Evolutionary conservation across 2,888 invertebrate species (phyloP), one percentile per base, ranked within the genome.

Genomic region (Reticulitermes lucifugus): DNA sequence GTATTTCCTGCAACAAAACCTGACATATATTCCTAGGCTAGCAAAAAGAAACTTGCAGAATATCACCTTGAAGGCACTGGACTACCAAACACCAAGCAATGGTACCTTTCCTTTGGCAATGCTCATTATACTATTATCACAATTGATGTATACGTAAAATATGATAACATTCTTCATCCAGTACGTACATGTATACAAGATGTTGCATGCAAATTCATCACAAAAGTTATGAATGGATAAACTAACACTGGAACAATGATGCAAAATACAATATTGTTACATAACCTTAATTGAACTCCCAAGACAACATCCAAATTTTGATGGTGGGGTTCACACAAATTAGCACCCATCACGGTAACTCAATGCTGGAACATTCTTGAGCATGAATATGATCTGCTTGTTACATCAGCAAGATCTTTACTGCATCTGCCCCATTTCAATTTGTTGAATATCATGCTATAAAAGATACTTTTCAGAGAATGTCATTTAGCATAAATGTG

Each of bases 251-350:
- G 65, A 65, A 65, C 65, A 65, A 65, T 65, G 65, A 65, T 65
- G 65, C n/a, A 65, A 65, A 65, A 65, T 65, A 65, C 65, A 65
- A 12, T 65, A 65, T 65, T 65, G 12, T 25, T 65, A 65, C 25
- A 65, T 9, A 65, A 65, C 25, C 25, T 65, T 25, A 65, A 25
- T 65, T n/a, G n/a, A 65, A 65, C 65, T 65, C 65, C 65, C 65
- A 55, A 65, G 65, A 65, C 65, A 65, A 65, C 65, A 25, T 65
- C n/a, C 65, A 65, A 65, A 65, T 65, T 25, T 65, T n/a, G n/a
- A 65, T 25, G 25, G 65, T n/a, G 65, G 65, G 65, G 65, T 65
- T 65, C 65, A n/a, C 65, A n/a, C 65, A 65, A 65, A 65, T 65
- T 65, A 65, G 65, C 65, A 65, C 65, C 65, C 65, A 60, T 60